phyloP scores from a whole-genome alignment of 2,113 vertebrate species.

The Clarias batrachus region DNA sequence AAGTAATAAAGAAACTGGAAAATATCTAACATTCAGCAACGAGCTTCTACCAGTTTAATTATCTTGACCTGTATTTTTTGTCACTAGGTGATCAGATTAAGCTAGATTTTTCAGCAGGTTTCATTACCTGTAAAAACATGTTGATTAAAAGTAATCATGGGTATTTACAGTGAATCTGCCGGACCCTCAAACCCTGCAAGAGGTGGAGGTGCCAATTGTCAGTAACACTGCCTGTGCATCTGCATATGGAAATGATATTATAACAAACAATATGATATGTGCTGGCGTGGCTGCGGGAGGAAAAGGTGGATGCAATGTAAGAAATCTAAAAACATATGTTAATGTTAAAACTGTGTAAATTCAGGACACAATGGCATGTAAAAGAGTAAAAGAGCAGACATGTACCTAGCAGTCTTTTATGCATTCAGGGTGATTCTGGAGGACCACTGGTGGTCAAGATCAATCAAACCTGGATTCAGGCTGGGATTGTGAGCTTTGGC shows the following conservation, averaged over 20 bases:
- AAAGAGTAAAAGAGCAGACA: not conserved
- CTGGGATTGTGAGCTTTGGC: constrained; percentile 81
- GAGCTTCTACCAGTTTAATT: not conserved
- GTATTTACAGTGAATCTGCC: constrained; percentile 39
- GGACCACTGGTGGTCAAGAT: constrained; percentile 75
- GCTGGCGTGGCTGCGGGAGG: constrained; percentile 57
- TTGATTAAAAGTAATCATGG: not conserved
- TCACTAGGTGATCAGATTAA: not conserved
- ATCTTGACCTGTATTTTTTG: not conserved
- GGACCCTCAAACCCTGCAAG: constrained; percentile 58
- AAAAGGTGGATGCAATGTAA: constrained; percentile 64
- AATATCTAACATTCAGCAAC: not conserved
- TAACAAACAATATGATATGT: constrained; percentile 55
- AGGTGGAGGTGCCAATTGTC: constrained; percentile 61
- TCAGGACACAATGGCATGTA: not conserved
- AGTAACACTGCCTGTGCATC: constrained; percentile 43
- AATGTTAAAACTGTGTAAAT: not conserved
- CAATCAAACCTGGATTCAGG: constrained; percentile 73
- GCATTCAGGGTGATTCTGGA: constrained; percentile 78
- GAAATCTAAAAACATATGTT: not conserved
- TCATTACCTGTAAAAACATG: not conserved
- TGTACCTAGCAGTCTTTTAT: not conserved
- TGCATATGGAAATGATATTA: constrained; percentile 35
- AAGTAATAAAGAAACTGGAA: no score
- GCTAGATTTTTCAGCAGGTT: not conserved